A percentile compares a stretch with the other conserved stretches of the same genome.
Evolutionary conservation across 2,888 invertebrate genomes (phyloP).

Genomic region (Leptinotarsa peninsularis): DNA sequence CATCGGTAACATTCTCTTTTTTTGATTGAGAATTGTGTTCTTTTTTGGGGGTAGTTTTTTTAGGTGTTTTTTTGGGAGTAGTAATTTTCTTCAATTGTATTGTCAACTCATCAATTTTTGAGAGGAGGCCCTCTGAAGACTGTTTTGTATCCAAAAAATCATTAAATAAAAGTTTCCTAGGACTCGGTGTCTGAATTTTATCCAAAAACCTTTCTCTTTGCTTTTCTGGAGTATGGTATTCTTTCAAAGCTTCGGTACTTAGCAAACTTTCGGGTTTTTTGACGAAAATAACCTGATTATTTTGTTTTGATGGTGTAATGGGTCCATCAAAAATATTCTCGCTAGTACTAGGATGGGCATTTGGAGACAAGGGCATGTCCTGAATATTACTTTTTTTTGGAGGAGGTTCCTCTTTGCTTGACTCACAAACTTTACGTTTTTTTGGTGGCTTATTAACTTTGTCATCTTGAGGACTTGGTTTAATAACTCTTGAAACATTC

Average conservation of each 20-base stretch:
- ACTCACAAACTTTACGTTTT: constrained; percentile 36
- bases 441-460: not conserved
- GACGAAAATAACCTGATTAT: constrained; percentile 11
- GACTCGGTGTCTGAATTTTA: constrained; percentile 38
- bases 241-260: constrained; percentile 39
- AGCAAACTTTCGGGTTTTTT: constrained; percentile 46
- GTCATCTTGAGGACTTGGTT: constrained; percentile 1
- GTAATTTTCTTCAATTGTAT: not conserved
- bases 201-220: constrained; percentile 28
- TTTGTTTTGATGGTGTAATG: constrained; percentile 16
- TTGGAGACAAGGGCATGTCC: constrained; percentile 3
- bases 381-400: constrained; percentile 29
- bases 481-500: constrained; percentile 6
- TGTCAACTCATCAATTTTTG: constrained; percentile 21
- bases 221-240: constrained; percentile 43
- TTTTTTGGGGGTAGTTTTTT: constrained; percentile 19
- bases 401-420: constrained; percentile 24
- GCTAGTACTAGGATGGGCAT: constrained; percentile 29
- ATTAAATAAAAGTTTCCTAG: constrained; percentile 37
- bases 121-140: constrained; percentile 8
- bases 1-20: constrained; percentile 17
- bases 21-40: not conserved
- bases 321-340: constrained; percentile 16
- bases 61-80: not conserved
- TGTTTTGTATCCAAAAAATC: not conserved